Evolutionary conservation across 2,113 vertebrate genomes (phyloP), one percentile per base, ranked within the genome.

Genomic region (Rhinolophus ferrumequinum): DNA sequence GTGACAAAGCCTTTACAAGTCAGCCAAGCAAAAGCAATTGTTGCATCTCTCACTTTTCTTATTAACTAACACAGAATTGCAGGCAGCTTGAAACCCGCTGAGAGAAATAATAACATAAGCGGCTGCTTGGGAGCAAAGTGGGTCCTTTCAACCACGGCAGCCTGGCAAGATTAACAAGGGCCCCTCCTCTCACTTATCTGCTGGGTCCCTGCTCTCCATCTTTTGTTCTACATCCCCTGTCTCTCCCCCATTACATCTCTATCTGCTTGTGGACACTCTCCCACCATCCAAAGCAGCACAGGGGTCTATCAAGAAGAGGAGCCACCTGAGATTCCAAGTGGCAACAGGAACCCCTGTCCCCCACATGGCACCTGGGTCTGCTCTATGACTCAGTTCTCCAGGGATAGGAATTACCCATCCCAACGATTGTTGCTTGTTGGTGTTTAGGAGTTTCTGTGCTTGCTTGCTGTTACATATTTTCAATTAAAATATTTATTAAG

Each of bases 21-120:
- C 97, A 98, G 97, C 98, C 94, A 94, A 98, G 98, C 98, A 94
- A 98, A 98, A 97, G 98, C 98, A 98, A 98, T 98, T 98, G 98
- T 98, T 98, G 98, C 98, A 95, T 97, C 97, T 98, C 97, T 97
- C 64, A 44, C 97, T 98, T 98, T 98, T 98, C 98, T 98, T 98
- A 98, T 98, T 98, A 98, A 98, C 97, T 98, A 97, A 97, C 97
- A 82, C 97, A 98, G 98, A 97, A 98, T 96, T 98, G 97, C 69
- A 89, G 97, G 97, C 26, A 26, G 97, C 96, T 98, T 64, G 96
- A 97, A 98, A 97, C 97, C 98, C 66, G 91, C 47, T 35, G 97
- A 98, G 98, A 97, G 89, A 95, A 8, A 38, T 95, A 97, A 96
- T 93, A 97, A 96, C 95, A 95, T 96, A 95, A 92, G 94, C 11